Percentiles rank a stretch among this genome's conserved stretches.
phyloP scores from a whole-genome alignment of 1,140 invertebrate species.

The Trachymyrmex cornetzi region DNA sequence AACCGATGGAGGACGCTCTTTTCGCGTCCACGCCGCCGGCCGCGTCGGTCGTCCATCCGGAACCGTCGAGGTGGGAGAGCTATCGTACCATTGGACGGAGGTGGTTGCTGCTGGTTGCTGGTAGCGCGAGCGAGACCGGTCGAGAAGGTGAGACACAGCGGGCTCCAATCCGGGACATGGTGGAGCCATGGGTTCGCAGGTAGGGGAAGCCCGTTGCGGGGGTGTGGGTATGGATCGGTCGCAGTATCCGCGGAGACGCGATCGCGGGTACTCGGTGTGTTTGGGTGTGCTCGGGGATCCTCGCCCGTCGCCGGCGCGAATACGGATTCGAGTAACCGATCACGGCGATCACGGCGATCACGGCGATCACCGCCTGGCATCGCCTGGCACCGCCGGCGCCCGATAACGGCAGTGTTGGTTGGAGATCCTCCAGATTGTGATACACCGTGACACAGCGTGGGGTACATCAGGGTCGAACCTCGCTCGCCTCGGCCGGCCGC shows the following conservation, averaged over 20 bases:
- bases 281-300: slow-evolving; percentile 39
- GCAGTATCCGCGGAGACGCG: slow-evolving; percentile 75
- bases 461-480: not conserved
- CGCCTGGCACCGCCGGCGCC: too few species aligned
- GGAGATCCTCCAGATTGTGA: not conserved
- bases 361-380: too few species aligned
- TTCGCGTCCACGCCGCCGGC: not conserved
- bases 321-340: not conserved
- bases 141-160: not conserved
- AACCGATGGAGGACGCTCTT: slow-evolving; percentile 18
- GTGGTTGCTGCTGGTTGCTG: not conserved
- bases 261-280: slow-evolving; percentile 67
- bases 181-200: not conserved
- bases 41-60: not conserved
- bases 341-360: too few species aligned
- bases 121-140: not conserved
- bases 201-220: slow-evolving; percentile 64
- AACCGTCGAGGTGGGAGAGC: not conserved
- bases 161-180: slow-evolving; percentile 51
- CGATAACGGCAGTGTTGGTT: not conserved
- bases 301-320: slow-evolving; percentile 5
- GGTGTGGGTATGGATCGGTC: slow-evolving; percentile 73
- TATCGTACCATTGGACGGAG: slow-evolving; percentile 42
- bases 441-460: slow-evolving; percentile 4
- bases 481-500: slow-evolving; percentile 52